These are phyloP conservation scores for Ptychadena robeensis DNA, from an alignment of 2,797 vertebrate genomes.

Conservation along the genomic window DNA sequence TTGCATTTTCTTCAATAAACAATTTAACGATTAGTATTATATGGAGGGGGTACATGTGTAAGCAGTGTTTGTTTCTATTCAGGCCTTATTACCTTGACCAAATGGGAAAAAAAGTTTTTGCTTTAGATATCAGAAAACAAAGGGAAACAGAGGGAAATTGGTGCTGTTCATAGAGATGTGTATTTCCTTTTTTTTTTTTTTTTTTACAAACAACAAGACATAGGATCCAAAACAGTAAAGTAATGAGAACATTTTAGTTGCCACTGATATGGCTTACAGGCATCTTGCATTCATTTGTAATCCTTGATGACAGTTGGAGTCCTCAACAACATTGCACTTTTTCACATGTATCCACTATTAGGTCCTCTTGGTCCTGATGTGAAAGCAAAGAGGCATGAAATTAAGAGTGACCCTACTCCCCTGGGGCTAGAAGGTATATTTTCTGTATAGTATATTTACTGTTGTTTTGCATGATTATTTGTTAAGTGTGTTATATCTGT, in stretches of 20 bases:
- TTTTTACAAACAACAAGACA: no score
- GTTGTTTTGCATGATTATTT: conserved; percentile 67
- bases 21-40: no score
- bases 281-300: neutral
- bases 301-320: neutral
- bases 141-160: no score
- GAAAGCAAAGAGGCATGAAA: conserved; percentile 93
- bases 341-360: conserved; percentile 73
- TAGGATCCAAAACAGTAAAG: no score
- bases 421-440: conserved; percentile 90
- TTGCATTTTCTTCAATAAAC: no score
- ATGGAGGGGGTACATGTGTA: no score
- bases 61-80: no score
- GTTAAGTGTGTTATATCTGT: neutral
- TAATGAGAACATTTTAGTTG: neutral
- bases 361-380: conserved; percentile 86
- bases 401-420: conserved; percentile 92
- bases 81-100: no score
- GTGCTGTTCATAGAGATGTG: no score
- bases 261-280: neutral
- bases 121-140: no score
- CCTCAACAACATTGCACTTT: conserved; percentile 57
- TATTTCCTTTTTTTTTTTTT: no score
- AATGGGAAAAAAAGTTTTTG: no score
- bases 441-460: conserved; percentile 73